These are phyloP conservation scores for Eidolon helvum DNA, from an alignment of 2,113 vertebrate genomes.

Conservation along the genomic window DNA sequence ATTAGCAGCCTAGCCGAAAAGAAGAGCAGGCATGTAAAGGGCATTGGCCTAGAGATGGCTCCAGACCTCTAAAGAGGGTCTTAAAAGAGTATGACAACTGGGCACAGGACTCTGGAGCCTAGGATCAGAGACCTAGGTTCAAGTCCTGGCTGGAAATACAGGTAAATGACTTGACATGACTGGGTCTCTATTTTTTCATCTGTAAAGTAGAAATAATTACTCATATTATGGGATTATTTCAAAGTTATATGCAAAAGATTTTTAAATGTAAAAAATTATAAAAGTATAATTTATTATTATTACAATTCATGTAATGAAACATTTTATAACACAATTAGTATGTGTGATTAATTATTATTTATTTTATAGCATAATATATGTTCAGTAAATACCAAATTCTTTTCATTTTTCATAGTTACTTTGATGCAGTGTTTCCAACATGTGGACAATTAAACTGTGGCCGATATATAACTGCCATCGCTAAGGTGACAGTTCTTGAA, in stretches of 20 bases:
- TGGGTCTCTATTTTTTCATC: not conserved
- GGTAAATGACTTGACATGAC: not conserved
- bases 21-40: not conserved
- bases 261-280: not conserved
- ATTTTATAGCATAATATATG: not conserved
- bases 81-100: not conserved
- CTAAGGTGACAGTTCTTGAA: not conserved
- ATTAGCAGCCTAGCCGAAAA: not conserved
- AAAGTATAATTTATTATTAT: not conserved
- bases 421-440: not conserved
- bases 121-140: not conserved
- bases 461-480: not conserved
- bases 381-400: not conserved
- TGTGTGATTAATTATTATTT: not conserved
- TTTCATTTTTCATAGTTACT: conserved; percentile 21
- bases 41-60: not conserved
- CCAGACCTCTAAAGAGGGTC: not conserved
- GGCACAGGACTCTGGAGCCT: not conserved
- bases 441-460: not conserved
- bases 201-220: not conserved
- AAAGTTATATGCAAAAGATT: not conserved
- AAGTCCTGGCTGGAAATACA: not conserved
- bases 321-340: not conserved
- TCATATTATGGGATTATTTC: not conserved
- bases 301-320: not conserved